These are phyloP conservation scores for Andricus quercusramuli DNA, from an alignment of 2,888 invertebrate species.

Conservation along the genomic window DNA sequence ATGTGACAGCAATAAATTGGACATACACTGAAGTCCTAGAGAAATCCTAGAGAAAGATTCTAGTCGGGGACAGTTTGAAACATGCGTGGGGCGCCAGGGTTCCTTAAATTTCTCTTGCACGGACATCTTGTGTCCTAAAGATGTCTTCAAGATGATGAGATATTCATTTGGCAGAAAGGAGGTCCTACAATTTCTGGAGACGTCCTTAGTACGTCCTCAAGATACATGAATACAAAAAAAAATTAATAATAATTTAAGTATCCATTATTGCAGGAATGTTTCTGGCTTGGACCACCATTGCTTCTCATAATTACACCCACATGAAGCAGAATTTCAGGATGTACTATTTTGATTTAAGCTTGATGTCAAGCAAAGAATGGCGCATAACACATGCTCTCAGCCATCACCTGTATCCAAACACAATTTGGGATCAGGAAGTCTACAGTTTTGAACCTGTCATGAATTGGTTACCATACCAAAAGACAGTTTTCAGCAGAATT, in stretches of 20 bases:
- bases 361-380: constrained; percentile 86
- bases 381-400: constrained; percentile 87
- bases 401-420: constrained; percentile 89
- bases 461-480: constrained; percentile 81
- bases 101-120: no score
- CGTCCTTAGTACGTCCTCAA: no score
- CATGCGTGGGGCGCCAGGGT: no score
- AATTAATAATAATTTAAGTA: background rate
- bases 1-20: no score
- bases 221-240: no score
- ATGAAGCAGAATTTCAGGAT: constrained; percentile 87
- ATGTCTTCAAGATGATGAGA: no score
- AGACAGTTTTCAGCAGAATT: constrained; percentile 80
- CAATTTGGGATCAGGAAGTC: constrained; percentile 86
- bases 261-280: constrained; percentile 80
- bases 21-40: no score
- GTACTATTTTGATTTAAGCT: constrained; percentile 86
- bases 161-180: no score
- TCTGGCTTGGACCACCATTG: constrained; percentile 82
- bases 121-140: no score
- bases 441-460: constrained; percentile 85
- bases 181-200: no score
- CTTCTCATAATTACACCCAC: constrained; percentile 89
- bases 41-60: no score
- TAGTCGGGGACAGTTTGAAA: no score